These are phyloP conservation scores for Cynocephalus volans DNA, from an alignment of 2,113 vertebrate genomes.

Conservation along the genomic window DNA sequence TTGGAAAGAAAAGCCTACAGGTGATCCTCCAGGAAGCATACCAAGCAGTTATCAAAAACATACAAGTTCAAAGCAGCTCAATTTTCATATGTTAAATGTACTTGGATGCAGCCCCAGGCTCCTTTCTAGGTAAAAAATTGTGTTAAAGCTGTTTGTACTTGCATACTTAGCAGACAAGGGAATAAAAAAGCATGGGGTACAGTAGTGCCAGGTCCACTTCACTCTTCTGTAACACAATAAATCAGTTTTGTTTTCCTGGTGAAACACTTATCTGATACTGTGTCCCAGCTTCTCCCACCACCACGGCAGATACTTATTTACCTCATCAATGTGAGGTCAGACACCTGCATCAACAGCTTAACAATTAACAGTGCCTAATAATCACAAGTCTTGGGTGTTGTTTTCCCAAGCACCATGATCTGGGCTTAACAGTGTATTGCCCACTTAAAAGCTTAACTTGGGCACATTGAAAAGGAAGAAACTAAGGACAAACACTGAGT, in stretches of 20 bases:
- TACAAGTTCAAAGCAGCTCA: constrained; percentile 99
- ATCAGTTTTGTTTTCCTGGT: constrained; percentile 86
- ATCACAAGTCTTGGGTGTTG: constrained; percentile 9
- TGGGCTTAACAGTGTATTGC: constrained; percentile 57
- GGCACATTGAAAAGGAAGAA: not conserved
- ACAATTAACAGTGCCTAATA: constrained; percentile 69
- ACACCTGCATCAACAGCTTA: not conserved
- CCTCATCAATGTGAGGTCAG: constrained; percentile 73
- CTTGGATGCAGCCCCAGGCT: constrained; percentile 95
- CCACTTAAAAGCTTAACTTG: constrained; percentile 43
- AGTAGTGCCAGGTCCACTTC: constrained; percentile 86
- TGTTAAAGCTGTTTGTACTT: constrained; percentile 96
- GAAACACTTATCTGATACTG: constrained; percentile 86
- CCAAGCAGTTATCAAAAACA: constrained; percentile 99
- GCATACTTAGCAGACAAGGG: constrained; percentile 91
- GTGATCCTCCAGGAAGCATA: constrained; percentile 99
- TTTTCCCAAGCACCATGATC: not conserved
- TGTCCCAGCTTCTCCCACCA: constrained; percentile 80
- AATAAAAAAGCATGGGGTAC: constrained; percentile 86
- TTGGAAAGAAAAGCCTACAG: constrained; percentile 98
- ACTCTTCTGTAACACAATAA: constrained; percentile 86
- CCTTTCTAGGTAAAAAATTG: constrained; percentile 94
- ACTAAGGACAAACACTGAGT: constrained; percentile 9
- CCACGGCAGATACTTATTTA: constrained; percentile 71
- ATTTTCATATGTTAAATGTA: constrained; percentile 98